Evolutionary conservation across 2,113 vertebrate genomes (phyloP), one percentile per base, ranked within the genome.

Genomic region (Crotalus viridis): DNA sequence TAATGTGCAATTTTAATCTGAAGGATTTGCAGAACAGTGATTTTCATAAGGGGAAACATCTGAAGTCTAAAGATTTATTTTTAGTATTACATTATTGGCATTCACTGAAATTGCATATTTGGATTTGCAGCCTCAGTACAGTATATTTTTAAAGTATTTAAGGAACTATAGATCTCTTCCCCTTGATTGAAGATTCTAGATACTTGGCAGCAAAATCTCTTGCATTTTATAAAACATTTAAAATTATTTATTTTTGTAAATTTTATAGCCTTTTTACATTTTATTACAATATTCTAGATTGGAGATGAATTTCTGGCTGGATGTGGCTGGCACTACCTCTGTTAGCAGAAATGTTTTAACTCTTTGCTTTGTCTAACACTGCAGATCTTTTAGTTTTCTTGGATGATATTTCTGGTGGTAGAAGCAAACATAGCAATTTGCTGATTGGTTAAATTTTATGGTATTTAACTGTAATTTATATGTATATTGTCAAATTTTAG

Each of bases 311-410:
- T 97, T 95, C 96, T 97, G 96, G 96, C 96, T 96, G 96, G 96
- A 97, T 97, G 96, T 97, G 96, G 96, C 95, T 97, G 96, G 97
- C 96, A 97, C 97, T 98, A 98, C 98, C 98, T 98, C 96, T 96
- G 94, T 95, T 97, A 97, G 96, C 96, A 97, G 95, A 96, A 95
- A 97, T 96, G 97, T 96, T 97, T 97, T 97, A 96, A 97, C 93
- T 95, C 95, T 96, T 96, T 96, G 95, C 95, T 96, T 97, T 95
- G 90, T 96, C 94, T 96, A 91, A 95, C 94, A 97, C 94, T 97
- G 94, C 94, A 95, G 92, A 94, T 95, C 89, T 94, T 94, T 90
- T 85, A 94, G 54, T 96, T 93, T 94, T 91, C 95, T 61, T 94
- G 89, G n/a, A 26, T 91, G 92, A 54, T 94, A 88, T 89, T 97